These are phyloP conservation scores for Notothenia rossii DNA, from an alignment of 2,113 vertebrate species.

Conservation along the genomic window DNA sequence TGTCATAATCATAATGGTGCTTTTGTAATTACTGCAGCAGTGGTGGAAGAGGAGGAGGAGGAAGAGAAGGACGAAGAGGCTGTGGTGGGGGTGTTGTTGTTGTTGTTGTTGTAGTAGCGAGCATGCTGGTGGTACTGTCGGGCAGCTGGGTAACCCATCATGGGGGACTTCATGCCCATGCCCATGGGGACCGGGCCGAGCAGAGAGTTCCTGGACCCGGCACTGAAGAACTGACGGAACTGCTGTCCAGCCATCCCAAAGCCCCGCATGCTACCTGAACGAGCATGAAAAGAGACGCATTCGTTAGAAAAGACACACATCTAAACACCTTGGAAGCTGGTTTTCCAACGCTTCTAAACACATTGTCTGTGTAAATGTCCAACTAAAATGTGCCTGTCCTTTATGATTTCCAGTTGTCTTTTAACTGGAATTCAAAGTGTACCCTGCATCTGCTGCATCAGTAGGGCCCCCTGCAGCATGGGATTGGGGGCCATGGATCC, in stretches of 20 bases:
- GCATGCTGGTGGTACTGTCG: conserved; percentile 88
- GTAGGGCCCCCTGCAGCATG: conserved; percentile 92
- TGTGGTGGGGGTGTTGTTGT: conserved; percentile 1
- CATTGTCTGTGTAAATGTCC: background rate
- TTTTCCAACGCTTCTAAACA: background rate
- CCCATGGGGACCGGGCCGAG: conserved; percentile 95
- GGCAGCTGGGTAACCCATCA: conserved; percentile 86
- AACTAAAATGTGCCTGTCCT: background rate
- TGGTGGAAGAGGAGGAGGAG: conserved; percentile 22
- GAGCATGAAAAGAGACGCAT: conserved; percentile 9
- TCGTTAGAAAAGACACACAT: background rate
- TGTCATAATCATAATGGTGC: conserved; percentile 6
- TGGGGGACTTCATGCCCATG: conserved; percentile 90
- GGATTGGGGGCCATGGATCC: conserved; percentile 89
- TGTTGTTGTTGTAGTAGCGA: conserved; percentile 85
- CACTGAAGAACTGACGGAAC: conserved; percentile 92
- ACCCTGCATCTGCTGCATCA: conserved; percentile 99
- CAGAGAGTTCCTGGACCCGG: conserved; percentile 92
- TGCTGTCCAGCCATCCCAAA: conserved; percentile 91
- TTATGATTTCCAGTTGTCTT: background rate
- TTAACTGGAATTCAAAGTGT: conserved; percentile 40
- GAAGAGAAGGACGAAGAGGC: conserved; percentile 22
- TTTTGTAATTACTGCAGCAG: conserved; percentile 50
- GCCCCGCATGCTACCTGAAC: conserved; percentile 88
- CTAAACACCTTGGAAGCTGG: background rate